Evolutionary conservation across 2,113 vertebrate species (phyloP), one percentile per base, ranked within the genome.

Genomic region (Madoqua kirkii): DNA sequence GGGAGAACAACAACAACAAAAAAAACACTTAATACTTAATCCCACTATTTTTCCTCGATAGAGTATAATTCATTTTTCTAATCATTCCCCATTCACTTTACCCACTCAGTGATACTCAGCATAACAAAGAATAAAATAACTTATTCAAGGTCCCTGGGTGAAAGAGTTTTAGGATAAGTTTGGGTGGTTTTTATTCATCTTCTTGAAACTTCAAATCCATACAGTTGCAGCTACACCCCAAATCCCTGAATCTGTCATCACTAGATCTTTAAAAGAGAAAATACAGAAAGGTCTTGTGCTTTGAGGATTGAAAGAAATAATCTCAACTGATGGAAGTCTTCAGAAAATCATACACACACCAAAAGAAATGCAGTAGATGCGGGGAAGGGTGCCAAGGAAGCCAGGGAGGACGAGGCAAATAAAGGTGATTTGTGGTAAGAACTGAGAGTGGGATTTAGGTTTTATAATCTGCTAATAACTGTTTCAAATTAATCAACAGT

Each of bases 1-100:
- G 4, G 55, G 29, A 95, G 74, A 87, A 92, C 76, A 57, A 94
- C n/a, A n/a, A n/a, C n/a, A n/a, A n/a, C n/a, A 90, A 95, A 27
- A 59, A 92, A 96, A 95, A 79, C 4, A 76, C 59, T 90, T 91
- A 83, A 5, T 52, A 45, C 33, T 85, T 96, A 90, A 92, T 89
- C 33, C 71, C 19, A 84, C 36, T 97, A 79, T 52, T 54, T 92
- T 7, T 95, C 43, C 43, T 64, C 40, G 79, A 45, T 50, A 79
- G 55, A n/a, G 27, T 52, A 50, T 36, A 71, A 59, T 87, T 74
- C 60, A 50, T 95, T 60, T 97, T 94, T 19, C 23, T 57, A 45
- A 79, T 45, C 5, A 13, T 83, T 83, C 71, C 43, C 62, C 52
- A n/a, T 87, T 91, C n/a, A 89, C 87, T 79, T 71, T 89, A 87